Percentiles rank a stretch among this genome's conserved stretches.
Evolutionary conservation across 2,113 vertebrate species (phyloP).

Genomic region (Rhinopomastus cyanomelas): DNA sequence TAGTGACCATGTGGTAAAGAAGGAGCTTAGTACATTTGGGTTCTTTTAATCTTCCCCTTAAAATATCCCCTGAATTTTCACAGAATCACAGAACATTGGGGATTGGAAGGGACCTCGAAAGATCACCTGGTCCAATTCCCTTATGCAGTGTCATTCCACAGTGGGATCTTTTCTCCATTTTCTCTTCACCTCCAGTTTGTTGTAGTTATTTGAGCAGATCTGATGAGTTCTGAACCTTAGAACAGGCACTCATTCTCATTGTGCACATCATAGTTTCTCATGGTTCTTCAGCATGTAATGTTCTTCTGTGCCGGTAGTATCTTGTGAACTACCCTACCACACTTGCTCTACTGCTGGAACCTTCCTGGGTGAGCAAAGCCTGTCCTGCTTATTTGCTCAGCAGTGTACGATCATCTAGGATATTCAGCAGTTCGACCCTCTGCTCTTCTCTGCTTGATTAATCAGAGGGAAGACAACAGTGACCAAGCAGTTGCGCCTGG

Average conservation of each 20-base stretch:
- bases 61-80: too few relatives aligned
- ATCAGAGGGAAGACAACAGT: neutral
- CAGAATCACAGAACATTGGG: too few relatives aligned
- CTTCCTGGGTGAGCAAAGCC: rapidly evolving
- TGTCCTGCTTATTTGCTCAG: neutral
- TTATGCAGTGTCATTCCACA: neutral
- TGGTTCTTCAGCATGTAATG: neutral
- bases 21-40: neutral
- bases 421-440: neutral
- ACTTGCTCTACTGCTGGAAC: neutral
- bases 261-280: neutral
- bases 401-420: neutral
- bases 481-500: neutral
- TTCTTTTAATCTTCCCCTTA: neutral
- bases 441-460: neutral
- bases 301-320: neutral
- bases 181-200: neutral
- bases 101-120: too few relatives aligned
- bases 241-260: neutral
- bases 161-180: neutral
- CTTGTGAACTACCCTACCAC: neutral
- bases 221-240: neutral
- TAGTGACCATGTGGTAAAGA: neutral
- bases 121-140: too few relatives aligned
- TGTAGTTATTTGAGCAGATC: neutral